Conservation (phyloP, 53 echinoderm and acorn worm genomes). For the Paracentrotus lividus region DNA sequence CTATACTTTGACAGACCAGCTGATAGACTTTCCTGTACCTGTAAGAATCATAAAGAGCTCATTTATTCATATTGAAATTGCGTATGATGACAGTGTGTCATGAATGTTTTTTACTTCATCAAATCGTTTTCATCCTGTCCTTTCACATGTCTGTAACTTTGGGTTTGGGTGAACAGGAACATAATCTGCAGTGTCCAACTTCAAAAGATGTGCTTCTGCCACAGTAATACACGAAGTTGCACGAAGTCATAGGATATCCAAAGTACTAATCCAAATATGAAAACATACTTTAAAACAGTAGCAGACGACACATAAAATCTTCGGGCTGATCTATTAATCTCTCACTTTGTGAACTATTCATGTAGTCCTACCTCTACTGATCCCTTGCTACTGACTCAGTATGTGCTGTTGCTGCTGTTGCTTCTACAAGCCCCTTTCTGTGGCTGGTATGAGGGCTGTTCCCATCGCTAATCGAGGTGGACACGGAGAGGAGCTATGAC, state of each 20-base stretch:
- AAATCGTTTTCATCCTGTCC: not conserved
- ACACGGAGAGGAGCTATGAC: constrained; percentile 56
- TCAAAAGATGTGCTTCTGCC: not conserved
- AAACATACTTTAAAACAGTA: not conserved
- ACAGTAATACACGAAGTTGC: not conserved
- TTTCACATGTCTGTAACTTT: not conserved
- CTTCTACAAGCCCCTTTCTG: too few relatives aligned
- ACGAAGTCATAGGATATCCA: not conserved
- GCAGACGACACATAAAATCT: not conserved
- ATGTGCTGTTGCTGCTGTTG: not conserved
- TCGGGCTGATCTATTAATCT: not conserved
- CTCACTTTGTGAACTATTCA: not conserved
- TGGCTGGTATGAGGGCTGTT: constrained; percentile 46
- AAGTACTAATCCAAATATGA: not conserved
- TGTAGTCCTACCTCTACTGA: constrained; percentile 14
- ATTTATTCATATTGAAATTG: not conserved
- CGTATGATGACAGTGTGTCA: not conserved
- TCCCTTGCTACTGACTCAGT: not conserved
- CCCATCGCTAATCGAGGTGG: constrained; percentile 63
- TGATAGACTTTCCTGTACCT: not conserved
- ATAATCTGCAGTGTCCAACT: not conserved
- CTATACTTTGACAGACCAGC: not conserved
- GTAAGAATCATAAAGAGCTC: not conserved
- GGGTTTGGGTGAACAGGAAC: not conserved
- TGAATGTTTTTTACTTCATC: not conserved